Base-by-base conservation (phyloP, 1,140 invertebrate genomes). In the Caenorhabditis tropicalis region DNA sequence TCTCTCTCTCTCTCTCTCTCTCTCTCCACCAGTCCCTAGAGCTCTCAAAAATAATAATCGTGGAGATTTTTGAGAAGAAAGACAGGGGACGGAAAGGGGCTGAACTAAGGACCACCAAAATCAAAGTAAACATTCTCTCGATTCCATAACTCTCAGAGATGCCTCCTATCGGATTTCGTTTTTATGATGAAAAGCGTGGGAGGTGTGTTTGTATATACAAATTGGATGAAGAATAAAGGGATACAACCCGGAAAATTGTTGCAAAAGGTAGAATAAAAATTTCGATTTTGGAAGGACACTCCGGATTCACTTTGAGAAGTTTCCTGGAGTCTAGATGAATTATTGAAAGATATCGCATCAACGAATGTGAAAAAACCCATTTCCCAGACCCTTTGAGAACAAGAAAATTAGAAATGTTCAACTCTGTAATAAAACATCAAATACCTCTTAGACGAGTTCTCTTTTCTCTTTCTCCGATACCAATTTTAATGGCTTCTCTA, bases 191-290 rank as follows among this genome's bases (percentile, higher is more conserved):
- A 74, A 74, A 43, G 65, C 65, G 65, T 74, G 65, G 65, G 65
- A 74, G 65, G 65, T 74, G 36, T 74, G n/a, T 36, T 65, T 65
- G 65, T 74, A 16, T 65, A 74, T 74, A 74, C 65, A 74, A 74
- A 74, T 74, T 74, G 65, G 36, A 43, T 74, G 3, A n/a, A 70
- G 21, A 21, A 19, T 4, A n/a, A 29, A 16, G 9, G 6, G n/a
- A 2, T 12, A n/a, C 9, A 74, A 21, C 0, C 21, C 4, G 36
- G 19, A 39, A 74, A 0, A 33, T 51, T 4, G 2, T 16, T n/a
- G n/a, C 19, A n/a, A 51, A 51, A 46, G 43, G 43, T 46, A 46
- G 43, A 46, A n/a, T 46, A 9, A 16, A 46, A 16, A 16, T 46
- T 46, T 46, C 0, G 43, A 46, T 12, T 46, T 46, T 46, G 9